Conservation (phyloP, 1,140 invertebrate species). For the Nephila pilipes region DNA sequence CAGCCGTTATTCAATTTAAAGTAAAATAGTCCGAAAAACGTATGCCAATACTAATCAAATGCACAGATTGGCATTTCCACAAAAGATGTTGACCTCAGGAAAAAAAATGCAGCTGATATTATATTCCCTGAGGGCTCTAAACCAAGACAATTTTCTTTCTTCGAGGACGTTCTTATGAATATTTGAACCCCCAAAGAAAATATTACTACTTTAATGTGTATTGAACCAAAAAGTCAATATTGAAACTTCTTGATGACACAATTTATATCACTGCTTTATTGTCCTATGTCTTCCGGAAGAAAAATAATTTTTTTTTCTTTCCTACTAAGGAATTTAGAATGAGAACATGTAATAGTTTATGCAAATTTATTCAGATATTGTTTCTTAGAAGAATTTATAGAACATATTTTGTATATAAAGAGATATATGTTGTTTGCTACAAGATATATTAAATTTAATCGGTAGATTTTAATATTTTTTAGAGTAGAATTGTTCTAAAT, state of each 20-base stretch:
- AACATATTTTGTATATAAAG: no score
- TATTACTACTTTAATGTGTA: not conserved
- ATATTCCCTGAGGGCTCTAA: not conserved
- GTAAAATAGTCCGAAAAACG: no score
- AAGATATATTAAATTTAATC: no score
- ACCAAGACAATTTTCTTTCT: not conserved
- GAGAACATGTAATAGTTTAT: not conserved
- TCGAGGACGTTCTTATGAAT: not conserved
- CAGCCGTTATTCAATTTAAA: no score
- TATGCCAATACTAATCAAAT: no score
- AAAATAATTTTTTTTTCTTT: not conserved
- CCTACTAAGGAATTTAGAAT: not conserved
- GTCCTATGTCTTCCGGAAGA: not conserved
- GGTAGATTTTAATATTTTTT: no score
- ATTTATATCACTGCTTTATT: not conserved
- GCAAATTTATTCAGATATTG: not conserved
- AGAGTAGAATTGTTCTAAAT: no score
- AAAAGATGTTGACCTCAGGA: no score
- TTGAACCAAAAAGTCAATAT: slow-evolving; percentile 3
- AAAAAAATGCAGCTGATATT: not conserved
- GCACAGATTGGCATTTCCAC: no score
- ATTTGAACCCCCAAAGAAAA: not conserved
- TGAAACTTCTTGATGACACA: not conserved
- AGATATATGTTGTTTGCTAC: no score
- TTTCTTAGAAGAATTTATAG: no score